Evolutionary conservation across 2,888 invertebrate species (phyloP), one percentile per base, ranked within the genome.

Genomic region (Notocelia uddmanniana): DNA sequence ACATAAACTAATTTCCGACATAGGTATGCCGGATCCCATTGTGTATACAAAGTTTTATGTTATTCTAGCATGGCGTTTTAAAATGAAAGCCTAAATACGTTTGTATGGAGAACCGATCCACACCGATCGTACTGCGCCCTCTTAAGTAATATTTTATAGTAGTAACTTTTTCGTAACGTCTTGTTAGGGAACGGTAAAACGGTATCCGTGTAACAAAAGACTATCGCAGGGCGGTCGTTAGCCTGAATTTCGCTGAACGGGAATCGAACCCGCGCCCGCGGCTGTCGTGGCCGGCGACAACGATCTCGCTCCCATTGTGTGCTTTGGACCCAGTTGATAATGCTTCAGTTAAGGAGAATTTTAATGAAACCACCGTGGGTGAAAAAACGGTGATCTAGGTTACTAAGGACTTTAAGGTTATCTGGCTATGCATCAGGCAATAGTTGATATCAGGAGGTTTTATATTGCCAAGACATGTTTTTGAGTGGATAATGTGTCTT

Each of bases 261-360:
- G 90, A 91, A 86, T 85, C 88, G 85, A 89, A 90, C 88, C 83
- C 76, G 77, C 77, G 83, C 85, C 86, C 75, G 81, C 78, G 83
- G 86, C 84, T 83, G 83, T 85, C 89, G 89, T 89, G 89, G 84
- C 81, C 50, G 71, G 77, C 78, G 91, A 91, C 90, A 92, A 91
- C 81, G 88, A 92, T 92, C 91, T 90, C 80, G 79, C 79, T 34
- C 77, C 89, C 89, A 92, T 92, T 92, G 91, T 92, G 85, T 87
- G 84, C 87, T 84, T 85, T 84, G 82, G 79, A 82, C 80, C 77
- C 80, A 76, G 76, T 81, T 83, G 91, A 91, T 90, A 89, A 89
- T 86, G 79, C 83, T 85, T 85, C 82, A 82, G 84, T 81, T 83
- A 83, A 82, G 81, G 79, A 78, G 83, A 84, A 87, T 83, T 86